Conservation (phyloP, 2,797 vertebrate species). For the Lutra lutra region DNA sequence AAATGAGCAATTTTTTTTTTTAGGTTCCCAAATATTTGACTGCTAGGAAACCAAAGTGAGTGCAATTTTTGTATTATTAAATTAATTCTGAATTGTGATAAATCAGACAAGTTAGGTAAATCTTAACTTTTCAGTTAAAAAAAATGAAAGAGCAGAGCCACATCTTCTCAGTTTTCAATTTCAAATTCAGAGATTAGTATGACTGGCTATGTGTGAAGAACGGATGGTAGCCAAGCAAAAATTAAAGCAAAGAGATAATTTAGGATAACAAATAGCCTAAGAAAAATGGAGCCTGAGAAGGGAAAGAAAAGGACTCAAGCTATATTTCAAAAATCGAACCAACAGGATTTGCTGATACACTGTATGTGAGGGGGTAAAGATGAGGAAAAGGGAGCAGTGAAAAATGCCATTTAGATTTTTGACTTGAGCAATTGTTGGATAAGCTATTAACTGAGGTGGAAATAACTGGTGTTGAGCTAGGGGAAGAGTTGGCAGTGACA, state of each 20-base stretch:
- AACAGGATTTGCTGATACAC: background rate
- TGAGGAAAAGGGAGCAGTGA: background rate
- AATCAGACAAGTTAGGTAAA: slow-evolving; percentile 38
- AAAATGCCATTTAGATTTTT: background rate
- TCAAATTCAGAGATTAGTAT: slow-evolving; percentile 28
- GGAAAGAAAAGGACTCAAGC: background rate
- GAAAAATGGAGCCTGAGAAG: background rate
- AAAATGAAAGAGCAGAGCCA: slow-evolving; percentile 23
- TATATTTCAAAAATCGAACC: background rate
- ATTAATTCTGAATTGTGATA: slow-evolving; percentile 37
- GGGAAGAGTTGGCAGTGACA: background rate
- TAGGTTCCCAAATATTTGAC: slow-evolving; percentile 24
- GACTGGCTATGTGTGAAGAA: background rate
- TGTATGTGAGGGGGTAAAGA: background rate
- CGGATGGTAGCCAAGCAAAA: background rate
- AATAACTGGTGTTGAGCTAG: background rate
- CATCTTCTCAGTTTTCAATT: slow-evolving; percentile 15
- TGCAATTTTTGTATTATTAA: slow-evolving; percentile 15
- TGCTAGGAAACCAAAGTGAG: slow-evolving; percentile 14
- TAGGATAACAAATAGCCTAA: background rate
- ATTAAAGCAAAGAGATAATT: background rate
- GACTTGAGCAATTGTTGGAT: background rate
- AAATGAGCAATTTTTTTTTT: background rate
- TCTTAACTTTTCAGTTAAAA: slow-evolving; percentile 8
- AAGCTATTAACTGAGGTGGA: background rate